Base-by-base conservation (phyloP, 2,113 vertebrate species). In the Morone saxatilis region DNA sequence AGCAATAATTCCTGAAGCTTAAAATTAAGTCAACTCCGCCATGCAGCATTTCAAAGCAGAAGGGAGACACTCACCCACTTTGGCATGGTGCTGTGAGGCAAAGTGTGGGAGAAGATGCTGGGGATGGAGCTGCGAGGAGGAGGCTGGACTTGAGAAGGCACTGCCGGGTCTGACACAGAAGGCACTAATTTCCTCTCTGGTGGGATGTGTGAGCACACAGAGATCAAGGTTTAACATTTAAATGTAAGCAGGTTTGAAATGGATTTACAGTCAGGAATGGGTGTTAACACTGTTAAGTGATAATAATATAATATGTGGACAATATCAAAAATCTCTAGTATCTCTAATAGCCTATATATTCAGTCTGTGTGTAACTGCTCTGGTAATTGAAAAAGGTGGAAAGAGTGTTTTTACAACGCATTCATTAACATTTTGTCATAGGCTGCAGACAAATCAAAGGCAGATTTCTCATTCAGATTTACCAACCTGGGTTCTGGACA, bases 151-250 rank as follows among this genome's bases (percentile, higher is more conserved):
- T 90, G 89, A 79, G 97, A 98, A 98, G 97, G 97, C 97, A 97
- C 96, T 82, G 95, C 90, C 85, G 90, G 86, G 91, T 96, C 95
- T 84, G 94, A 96, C 95, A 96, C 20, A 89, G 93, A 99, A 98
- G 97, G 97, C 97, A 98, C 97, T 89, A 93, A 94, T 96, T 97
- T 98, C 92, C 97, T 97, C 92, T 99, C 98, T 99, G 88, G 3
- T 3, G 59, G 16, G 11, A 2, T 2, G n/a, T 1, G 60, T 2
- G 3, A 48, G 71, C 17, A 68, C 61, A 79, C 2, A 43, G 17
- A 56, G 12, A 74, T 40, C 7, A 12, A n/a, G 31, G 13, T 36
- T 66, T 14, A 45, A 12, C 9, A 53, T 76, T 56, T 17, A 73
- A n/a, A 67, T 70, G 10, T 9, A 16, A 48, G 62, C 43, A 43